Conservation (phyloP, 1,140 invertebrate species). For the Halesus radiatus region DNA sequence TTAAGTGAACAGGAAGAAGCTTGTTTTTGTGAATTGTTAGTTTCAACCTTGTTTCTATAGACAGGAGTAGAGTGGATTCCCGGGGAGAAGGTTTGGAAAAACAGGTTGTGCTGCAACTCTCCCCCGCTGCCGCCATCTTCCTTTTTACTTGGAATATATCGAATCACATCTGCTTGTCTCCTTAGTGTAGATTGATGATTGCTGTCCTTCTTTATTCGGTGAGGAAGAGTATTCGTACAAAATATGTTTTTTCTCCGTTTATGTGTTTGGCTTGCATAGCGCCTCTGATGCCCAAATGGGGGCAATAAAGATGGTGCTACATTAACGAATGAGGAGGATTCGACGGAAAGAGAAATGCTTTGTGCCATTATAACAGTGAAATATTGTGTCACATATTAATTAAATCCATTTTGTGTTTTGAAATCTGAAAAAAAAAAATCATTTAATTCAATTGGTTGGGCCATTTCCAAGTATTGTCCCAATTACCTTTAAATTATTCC, state of each 20-base stretch:
- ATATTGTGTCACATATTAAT: conserved; percentile 21
- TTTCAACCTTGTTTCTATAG: conserved; percentile 40
- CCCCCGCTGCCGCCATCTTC: neutral
- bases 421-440: conserved; percentile 18
- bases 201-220: conserved; percentile 40
- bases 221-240: conserved; percentile 52
- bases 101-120: conserved; percentile 41
- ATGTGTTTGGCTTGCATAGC: conserved; percentile 49
- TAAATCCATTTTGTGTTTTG: conserved; percentile 26
- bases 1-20: conserved; percentile 30
- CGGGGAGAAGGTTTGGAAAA: conserved; percentile 58
- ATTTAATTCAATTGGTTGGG: too few relatives aligned
- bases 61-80: conserved; percentile 67
- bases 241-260: conserved; percentile 49
- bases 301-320: conserved; percentile 42
- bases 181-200: conserved; percentile 46
- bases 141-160: conserved; percentile 49
- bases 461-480: too few relatives aligned
- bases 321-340: conserved; percentile 22
- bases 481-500: too few relatives aligned
- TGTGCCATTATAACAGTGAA: conserved; percentile 33
- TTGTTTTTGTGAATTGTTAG: conserved; percentile 31
- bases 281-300: conserved; percentile 40
- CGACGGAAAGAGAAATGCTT: conserved; percentile 36
- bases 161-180: conserved; percentile 55